Conservation (phyloP, 2,888 invertebrate species). For the Acanthopleura granulata region DNA sequence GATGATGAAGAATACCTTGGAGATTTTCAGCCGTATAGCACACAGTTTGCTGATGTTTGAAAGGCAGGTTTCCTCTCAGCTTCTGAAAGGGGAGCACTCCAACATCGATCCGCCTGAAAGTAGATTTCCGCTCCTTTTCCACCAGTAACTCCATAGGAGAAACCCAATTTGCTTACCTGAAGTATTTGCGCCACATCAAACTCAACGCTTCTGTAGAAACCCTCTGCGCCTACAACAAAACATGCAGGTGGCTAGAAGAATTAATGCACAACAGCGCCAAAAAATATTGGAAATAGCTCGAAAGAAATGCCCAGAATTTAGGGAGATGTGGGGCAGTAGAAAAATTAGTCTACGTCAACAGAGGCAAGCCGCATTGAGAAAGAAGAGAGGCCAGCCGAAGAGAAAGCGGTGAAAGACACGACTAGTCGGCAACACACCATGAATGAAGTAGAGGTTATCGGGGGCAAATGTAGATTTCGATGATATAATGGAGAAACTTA, state of each 20-base stretch:
- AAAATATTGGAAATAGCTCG: too few relatives aligned
- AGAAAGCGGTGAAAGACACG: not conserved
- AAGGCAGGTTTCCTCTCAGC: slow-evolving; percentile 10
- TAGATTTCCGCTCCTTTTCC: not conserved
- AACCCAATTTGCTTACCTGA: slow-evolving; percentile 6
- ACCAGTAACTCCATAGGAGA: slow-evolving; percentile 8
- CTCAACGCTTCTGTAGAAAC: not conserved
- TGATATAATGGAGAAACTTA: not conserved
- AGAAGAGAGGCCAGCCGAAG: not conserved
- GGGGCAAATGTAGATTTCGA: not conserved
- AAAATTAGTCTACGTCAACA: not conserved
- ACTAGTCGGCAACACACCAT: not conserved
- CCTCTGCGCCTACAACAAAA: too few relatives aligned
- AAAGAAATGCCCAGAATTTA: not conserved
- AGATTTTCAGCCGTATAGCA: not conserved
- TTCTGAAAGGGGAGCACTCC: not conserved
- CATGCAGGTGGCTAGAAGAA: too few relatives aligned
- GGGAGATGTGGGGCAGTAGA: not conserved
- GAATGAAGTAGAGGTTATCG: not conserved
- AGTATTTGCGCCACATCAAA: not conserved
- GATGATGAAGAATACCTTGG: not conserved
- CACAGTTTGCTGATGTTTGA: not conserved
- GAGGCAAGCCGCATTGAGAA: not conserved
- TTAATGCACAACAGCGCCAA: too few relatives aligned
- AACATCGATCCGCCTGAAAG: not conserved